phyloP scores from a whole-genome alignment of 37 sponge, comb jelly and placozoan genomes.

The Amphimedon queenslandica region DNA sequence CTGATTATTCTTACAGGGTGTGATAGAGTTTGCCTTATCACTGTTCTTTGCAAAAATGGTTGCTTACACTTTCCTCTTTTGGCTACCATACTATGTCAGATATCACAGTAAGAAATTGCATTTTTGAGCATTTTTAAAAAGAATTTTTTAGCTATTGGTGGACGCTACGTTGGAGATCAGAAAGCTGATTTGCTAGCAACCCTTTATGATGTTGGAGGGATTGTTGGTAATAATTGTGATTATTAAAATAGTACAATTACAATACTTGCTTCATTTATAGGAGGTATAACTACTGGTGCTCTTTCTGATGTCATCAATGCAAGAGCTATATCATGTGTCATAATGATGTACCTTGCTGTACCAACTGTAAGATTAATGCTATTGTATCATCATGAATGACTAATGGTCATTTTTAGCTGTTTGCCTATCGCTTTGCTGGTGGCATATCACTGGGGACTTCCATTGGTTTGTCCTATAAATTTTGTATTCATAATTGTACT shows the following conservation, averaged over 20 bases:
- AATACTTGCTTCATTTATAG: too few relatives aligned
- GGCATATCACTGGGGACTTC: too few relatives aligned
- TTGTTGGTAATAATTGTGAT: background rate
- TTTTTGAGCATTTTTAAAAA: background rate
- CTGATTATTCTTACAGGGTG: too few relatives aligned
- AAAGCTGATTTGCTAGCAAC: background rate
- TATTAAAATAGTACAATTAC: background rate
- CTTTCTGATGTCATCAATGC: too few relatives aligned
- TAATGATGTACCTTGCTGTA: too few relatives aligned
- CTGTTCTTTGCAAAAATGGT: background rate
- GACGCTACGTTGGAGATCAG: background rate
- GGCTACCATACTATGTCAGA: background rate
- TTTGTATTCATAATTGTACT: background rate
- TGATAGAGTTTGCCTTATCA: background rate
- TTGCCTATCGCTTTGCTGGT: too few relatives aligned
- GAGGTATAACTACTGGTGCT: too few relatives aligned
- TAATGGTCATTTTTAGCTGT: too few relatives aligned
- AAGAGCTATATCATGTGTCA: too few relatives aligned
- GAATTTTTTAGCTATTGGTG: background rate
- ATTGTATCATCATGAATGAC: too few relatives aligned
- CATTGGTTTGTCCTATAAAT: too few relatives aligned
- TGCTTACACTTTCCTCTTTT: too few relatives aligned
- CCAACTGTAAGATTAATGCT: background rate
- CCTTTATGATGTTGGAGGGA: conserved; percentile 7
- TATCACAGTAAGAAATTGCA: background rate